Evolutionary conservation across 2,113 vertebrate species (phyloP), one percentile per base, ranked within the genome.

Genomic region (Helogale parvula): DNA sequence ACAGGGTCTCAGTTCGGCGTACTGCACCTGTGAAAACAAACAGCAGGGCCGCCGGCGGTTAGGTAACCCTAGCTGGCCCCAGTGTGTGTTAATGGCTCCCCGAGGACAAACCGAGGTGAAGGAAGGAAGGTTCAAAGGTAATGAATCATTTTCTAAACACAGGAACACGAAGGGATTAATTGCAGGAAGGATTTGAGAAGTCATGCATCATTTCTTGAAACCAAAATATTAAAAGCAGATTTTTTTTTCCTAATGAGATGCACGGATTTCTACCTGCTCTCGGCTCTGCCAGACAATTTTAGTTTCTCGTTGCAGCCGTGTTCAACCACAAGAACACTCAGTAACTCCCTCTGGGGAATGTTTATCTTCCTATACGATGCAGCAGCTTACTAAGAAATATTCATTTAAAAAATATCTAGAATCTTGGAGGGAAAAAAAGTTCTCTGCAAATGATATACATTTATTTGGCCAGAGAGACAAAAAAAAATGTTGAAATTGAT

Each of bases 71-170:
- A 99, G 99, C 99, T 99, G 98, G 96, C 99, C 98, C 97, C 98
- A 97, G 99, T 96, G 98, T 98, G 98, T 97, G 98, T 97, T 99
- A 99, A 99, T 99, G 99, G 99, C 99, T 99, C 99, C 99, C 99
- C 72, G 5, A 98, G 99, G 99, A 99, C 98, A 97, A 94, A 97
- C 98, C 97, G 47, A 99, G 98, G 98, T 99, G 98, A 99, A 99
- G 99, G 96, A 98, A 99, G 98, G 99, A 99, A 98, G 99, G 99
- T 99, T 99, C 98, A 99, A 99, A 99, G 99, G 99, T 99, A 99
- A 99, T 99, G 99, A 99, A 99, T 99, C 99, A 99, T 99, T 99
- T 99, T 99, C 99, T 99, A 99, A 99, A 99, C 99, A 99, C 99
- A 99, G 99, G 99, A 99, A 99, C 99, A 99, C 96, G 99, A 99